Evolutionary conservation across 2,113 vertebrate species (phyloP).

Genomic region (Lepus europaeus): DNA sequence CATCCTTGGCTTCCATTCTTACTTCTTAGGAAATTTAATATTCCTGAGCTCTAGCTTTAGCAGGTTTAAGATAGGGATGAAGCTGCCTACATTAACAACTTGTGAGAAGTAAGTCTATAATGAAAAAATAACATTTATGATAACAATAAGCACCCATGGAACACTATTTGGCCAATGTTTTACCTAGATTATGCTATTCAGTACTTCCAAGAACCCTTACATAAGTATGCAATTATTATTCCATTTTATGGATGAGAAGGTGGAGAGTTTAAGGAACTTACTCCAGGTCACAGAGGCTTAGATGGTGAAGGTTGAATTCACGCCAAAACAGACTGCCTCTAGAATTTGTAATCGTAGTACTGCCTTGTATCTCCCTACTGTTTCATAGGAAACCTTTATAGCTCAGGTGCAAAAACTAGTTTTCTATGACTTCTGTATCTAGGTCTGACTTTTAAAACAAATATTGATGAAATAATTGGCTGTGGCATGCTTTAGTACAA

Average conservation of each 20-base stretch:
- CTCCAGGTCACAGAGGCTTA: neutral
- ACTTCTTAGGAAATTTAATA: neutral
- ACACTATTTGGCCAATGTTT: neutral
- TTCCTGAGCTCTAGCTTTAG: neutral
- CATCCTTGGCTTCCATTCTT: too few relatives aligned
- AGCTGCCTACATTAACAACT: neutral
- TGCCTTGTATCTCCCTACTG: neutral
- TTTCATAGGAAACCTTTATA: neutral
- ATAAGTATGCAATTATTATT: neutral
- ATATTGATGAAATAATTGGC: neutral
- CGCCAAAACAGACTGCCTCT: neutral
- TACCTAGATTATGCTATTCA: neutral
- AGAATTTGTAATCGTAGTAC: neutral
- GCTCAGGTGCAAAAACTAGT: neutral
- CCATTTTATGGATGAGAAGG: neutral
- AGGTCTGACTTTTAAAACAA: neutral
- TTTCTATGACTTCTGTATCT: neutral
- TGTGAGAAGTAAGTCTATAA: neutral
- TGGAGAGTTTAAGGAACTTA: neutral
- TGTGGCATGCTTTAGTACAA: accelerated
- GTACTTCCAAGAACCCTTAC: neutral
- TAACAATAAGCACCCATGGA: neutral
- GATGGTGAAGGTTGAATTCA: too few relatives aligned
- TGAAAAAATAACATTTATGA: neutral
- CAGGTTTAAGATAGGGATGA: neutral